Percentiles rank a stretch among this genome's conserved stretches.
Evolutionary conservation across 30 jellyfish, hydroid and myxozoan species (phyloP).

Genomic region (Morbakka virulenta): DNA sequence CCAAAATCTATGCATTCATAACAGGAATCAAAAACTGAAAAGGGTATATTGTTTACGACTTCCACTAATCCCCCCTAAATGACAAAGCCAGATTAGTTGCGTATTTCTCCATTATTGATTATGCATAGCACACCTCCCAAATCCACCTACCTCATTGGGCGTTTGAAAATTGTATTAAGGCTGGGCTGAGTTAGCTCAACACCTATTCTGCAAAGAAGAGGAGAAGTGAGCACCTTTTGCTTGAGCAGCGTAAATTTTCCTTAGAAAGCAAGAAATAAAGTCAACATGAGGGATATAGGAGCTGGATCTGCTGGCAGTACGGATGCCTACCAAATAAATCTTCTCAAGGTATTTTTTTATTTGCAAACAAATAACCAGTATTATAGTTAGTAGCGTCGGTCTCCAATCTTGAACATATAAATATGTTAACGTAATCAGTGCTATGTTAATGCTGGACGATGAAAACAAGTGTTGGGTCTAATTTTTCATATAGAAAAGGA

Average conservation of each 20-base stretch:
- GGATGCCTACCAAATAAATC: constrained; percentile 33
- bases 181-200: background rate
- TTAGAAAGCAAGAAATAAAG: background rate
- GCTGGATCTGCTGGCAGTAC: constrained; percentile 35
- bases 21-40: too few species aligned
- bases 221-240: background rate
- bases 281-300: constrained; percentile 50
- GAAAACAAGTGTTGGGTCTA: too few species aligned
- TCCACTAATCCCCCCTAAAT: too few species aligned
- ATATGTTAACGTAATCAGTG: too few species aligned
- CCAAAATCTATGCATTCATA: too few species aligned
- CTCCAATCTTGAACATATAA: too few species aligned
- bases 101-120: background rate
- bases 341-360: constrained; percentile 69
- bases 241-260: background rate
- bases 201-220: background rate
- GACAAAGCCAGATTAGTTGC: background rate
- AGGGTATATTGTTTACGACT: too few species aligned
- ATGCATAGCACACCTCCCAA: too few species aligned
- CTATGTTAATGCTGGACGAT: too few species aligned
- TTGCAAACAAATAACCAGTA: too few species aligned
- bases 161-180: background rate
- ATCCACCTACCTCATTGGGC: background rate
- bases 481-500: too few species aligned
- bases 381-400: too few species aligned